Base-by-base conservation (phyloP, 2,888 invertebrate species). In the Zygothrica quintamaculata region DNA sequence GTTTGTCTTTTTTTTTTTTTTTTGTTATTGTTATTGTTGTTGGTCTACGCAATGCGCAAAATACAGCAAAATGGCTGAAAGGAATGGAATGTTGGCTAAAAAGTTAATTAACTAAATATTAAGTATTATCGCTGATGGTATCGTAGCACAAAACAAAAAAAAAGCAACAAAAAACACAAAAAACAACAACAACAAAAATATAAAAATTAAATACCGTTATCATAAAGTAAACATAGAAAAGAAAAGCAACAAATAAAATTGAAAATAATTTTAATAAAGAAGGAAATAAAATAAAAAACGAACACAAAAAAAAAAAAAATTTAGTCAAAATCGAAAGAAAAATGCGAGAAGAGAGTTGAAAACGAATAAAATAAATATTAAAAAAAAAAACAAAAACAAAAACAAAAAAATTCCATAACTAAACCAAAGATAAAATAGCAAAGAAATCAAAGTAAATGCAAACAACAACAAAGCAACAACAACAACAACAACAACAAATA, bases 381-480 rank as follows among this genome's bases (percentile, higher is more conserved):
- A 6, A 42, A 11, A 52, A 16, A 5, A 16, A 40, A 53, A 51
- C 56, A 53, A 51, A 15, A 34, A 26, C 44, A 47, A 47, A 53
- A 71, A 56, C 50, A 37, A 47, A 53, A 22, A 51, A 62, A 65
- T 66, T 65, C 44, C 58, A 69, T 64, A 84, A 74, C 77, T 36
- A 84, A 84, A 81, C 84, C 81, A 81, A 81, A 81, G 82, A 82
- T 82, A 72, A 69, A 69, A 74, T 73, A 69, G 78, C 74, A 84
- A 84, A 79, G 79, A 82, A 76, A 71, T 58, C 48, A 71, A 74
- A 55, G 59, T 62, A 65, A 52, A 64, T 47, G 31, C 11, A 42
- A 37, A 46, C 47, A 60, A 42, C 34, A 33, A 44, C 13, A 53
- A 53, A 40, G 47, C 55, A 52, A 29, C 15, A 33, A 62, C 37